A percentile compares a stretch with the other conserved stretches of the same genome.
Conservation (phyloP, 2,113 vertebrate genomes). For the Gnathonemus echidnorhynchus region DNA sequence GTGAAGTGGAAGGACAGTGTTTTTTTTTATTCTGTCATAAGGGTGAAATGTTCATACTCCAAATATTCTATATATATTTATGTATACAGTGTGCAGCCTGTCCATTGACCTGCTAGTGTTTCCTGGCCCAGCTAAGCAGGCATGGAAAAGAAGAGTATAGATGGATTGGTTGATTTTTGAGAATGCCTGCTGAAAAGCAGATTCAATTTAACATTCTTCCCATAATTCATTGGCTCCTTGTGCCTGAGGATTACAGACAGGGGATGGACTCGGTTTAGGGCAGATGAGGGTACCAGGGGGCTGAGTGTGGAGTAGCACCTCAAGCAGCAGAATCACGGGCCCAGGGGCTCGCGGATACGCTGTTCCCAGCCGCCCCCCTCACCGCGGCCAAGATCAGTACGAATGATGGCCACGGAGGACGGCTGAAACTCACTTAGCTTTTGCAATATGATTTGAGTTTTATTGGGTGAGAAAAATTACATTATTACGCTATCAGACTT, state of each 20-base stretch:
- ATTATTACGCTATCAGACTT: constrained; percentile 61
- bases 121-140: not conserved
- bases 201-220: not conserved
- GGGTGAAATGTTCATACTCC: not conserved
- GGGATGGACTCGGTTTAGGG: not conserved
- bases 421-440: not conserved
- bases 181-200: not conserved
- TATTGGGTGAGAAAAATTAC: constrained; percentile 62
- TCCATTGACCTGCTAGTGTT: not conserved
- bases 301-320: not conserved
- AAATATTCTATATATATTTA: not conserved
- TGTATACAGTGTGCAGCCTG: not conserved
- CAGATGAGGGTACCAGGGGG: not conserved
- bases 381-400: not conserved
- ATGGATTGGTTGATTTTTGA: not conserved
- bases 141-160: not conserved
- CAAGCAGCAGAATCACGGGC: not conserved
- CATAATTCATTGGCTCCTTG: not conserved
- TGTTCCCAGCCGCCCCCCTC: not conserved
- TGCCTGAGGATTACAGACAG: not conserved
- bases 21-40: not conserved
- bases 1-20: not conserved
- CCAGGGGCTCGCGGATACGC: not conserved
- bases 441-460: constrained; percentile 39
- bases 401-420: not conserved